Evolutionary conservation across 1,140 invertebrate genomes (phyloP), one percentile per base, ranked within the genome.

Genomic region (Neelides sp.): DNA sequence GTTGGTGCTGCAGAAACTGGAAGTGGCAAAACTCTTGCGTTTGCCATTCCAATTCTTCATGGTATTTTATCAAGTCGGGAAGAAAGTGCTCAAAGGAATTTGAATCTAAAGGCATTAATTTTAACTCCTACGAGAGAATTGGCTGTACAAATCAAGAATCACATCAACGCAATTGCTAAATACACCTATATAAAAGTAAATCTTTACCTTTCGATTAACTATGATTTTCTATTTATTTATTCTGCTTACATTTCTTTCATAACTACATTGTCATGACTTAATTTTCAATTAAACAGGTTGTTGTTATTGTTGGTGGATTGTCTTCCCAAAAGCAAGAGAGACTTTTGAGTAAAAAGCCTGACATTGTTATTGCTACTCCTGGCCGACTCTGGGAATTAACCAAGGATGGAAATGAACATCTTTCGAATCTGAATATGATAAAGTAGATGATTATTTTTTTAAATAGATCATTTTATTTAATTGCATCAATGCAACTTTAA

Each of bases 1-100:
- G 68, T 97, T 17, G 93, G 91, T 54, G 93, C 92, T 53, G 93
- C 93, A 10, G 90, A 97, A 74, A 98, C 93, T 1, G 94, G 94
- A 7, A 95, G 90, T 75, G 94, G 94, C 1, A 98, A 98, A 74
- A 98, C 93, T 0, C 69, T 98, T 32, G 93, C 92, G 0, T 98
- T 97, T 77, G 90, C 85, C 2, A 85, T 98, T 53, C 94, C 94
- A 23, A 83, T 97, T 40, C 67, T 96, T 39, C 69, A 78, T 55
- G 83, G 83, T 5, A 92, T 96, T 54, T 68, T 94, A 44, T 73
- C 82, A 58, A 65, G 37, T 42, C 30, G 27, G 22, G n/a, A 30
- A 43, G 17, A 20, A 36, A 27, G 48, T 44, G 45, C 34, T 43
- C 56, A 48, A 42, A 32, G 36, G 5, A 48, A 44, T n/a, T 43